phyloP scores from a whole-genome alignment of 2,113 vertebrate genomes.

The Gila orcuttii region DNA sequence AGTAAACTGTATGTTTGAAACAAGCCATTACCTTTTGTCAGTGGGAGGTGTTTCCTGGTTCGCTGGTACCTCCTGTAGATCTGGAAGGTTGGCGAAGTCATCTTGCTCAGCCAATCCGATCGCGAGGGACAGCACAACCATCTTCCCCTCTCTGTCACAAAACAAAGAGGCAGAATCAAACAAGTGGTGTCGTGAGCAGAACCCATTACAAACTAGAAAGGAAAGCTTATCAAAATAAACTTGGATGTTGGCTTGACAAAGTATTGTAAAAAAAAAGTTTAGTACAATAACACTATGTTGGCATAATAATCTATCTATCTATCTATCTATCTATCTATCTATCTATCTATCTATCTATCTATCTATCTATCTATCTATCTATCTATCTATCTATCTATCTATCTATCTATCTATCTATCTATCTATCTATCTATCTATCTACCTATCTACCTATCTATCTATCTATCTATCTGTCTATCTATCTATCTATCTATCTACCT shows the following conservation, averaged over 20 bases:
- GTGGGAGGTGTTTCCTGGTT: conserved; percentile 88
- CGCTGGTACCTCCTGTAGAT: conserved; percentile 92
- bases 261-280: not conserved
- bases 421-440: too few species aligned
- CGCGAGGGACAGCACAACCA: conserved; percentile 98
- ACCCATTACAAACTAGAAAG: not conserved
- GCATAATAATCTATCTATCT: too few species aligned
- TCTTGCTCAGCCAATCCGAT: conserved; percentile 98
- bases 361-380: too few species aligned
- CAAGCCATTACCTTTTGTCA: conserved; percentile 89
- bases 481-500: too few species aligned
- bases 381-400: too few species aligned
- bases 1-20: not conserved
- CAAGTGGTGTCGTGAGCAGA: not conserved
- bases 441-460: too few species aligned
- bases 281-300: too few species aligned
- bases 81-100: conserved; percentile 99
- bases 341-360: too few species aligned
- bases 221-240: not conserved
- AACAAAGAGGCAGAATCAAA: not conserved
- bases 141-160: conserved; percentile 93
- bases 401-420: too few species aligned
- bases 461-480: too few species aligned
- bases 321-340: too few species aligned
- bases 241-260: not conserved